Percentiles rank a stretch among this genome's conserved stretches.
These are phyloP conservation scores for Lateolabrax maculatus DNA, from an alignment of 2,797 vertebrate species.

Conservation along the genomic window DNA sequence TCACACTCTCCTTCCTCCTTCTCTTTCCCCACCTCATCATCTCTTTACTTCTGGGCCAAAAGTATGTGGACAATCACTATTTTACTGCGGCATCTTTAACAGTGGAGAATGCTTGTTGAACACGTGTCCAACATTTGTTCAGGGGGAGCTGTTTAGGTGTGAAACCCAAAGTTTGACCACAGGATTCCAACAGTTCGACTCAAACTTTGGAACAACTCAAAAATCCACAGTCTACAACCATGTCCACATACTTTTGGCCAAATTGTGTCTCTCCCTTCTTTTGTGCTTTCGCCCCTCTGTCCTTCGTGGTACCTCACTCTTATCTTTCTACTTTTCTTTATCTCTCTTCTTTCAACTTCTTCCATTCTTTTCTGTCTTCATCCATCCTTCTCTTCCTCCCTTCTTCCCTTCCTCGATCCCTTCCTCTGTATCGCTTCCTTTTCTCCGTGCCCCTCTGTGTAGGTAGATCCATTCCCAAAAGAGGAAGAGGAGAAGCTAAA, in stretches of 20 bases:
- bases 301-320: neutral
- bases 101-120: too few relatives aligned
- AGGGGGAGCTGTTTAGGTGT: too few relatives aligned
- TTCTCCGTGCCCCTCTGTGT: too few relatives aligned
- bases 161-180: too few relatives aligned
- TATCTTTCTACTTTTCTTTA: too few relatives aligned
- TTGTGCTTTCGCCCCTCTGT: neutral
- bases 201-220: too few relatives aligned
- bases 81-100: too few relatives aligned
- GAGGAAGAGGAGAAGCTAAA: slow-evolving; percentile 72
- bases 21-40: neutral
- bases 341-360: neutral
- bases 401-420: neutral
- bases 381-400: neutral
- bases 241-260: too few relatives aligned
- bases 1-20: neutral
- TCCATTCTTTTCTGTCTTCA: neutral
- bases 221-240: too few relatives aligned
- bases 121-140: too few relatives aligned
- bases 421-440: neutral
- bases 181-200: too few relatives aligned
- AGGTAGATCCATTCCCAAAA: slow-evolving; percentile 6
- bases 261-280: too few relatives aligned
- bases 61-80: slow-evolving; percentile 17
- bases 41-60: neutral